Evolutionary conservation across 2,113 vertebrate species (phyloP).

Genomic region (Hippocampus comes): DNA sequence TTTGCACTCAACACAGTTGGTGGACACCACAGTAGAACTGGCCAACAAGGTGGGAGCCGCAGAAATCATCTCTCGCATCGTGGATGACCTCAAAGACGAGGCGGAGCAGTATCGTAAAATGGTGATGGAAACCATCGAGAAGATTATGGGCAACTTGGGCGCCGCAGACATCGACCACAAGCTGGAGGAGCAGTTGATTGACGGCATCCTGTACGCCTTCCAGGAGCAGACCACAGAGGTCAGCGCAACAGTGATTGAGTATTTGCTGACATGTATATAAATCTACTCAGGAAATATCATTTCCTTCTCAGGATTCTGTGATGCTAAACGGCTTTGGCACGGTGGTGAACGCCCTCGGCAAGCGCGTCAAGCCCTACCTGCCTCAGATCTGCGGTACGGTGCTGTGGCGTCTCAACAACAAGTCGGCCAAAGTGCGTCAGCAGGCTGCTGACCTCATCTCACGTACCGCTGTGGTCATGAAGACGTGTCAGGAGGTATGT

Average conservation of each 20-base stretch:
- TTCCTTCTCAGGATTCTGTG: conserved; percentile 84
- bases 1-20: conserved; percentile 74
- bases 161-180: conserved; percentile 98
- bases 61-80: conserved; percentile 97
- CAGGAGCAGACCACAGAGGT: conserved; percentile 99
- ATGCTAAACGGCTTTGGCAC: conserved; percentile 99
- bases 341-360: conserved; percentile 96
- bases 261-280: background rate
- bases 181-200: conserved; percentile 96
- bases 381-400: conserved; percentile 99
- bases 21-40: conserved; percentile 97
- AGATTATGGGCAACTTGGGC: conserved; percentile 98
- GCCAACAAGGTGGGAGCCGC: conserved; percentile 98
- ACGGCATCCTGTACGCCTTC: conserved; percentile 96
- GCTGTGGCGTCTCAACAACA: conserved; percentile 98
- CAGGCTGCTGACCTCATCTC: conserved; percentile 97
- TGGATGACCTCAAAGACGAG: conserved; percentile 97
- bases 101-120: conserved; percentile 99
- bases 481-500: conserved; percentile 95
- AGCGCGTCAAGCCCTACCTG: conserved; percentile 95
- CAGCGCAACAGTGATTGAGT: background rate
- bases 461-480: conserved; percentile 98
- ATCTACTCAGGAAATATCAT: background rate
- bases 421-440: conserved; percentile 95
- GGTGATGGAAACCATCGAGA: conserved; percentile 99